These are phyloP conservation scores for Ruditapes philippinarum DNA, from an alignment of 1,140 invertebrate species.

Conservation along the genomic window DNA sequence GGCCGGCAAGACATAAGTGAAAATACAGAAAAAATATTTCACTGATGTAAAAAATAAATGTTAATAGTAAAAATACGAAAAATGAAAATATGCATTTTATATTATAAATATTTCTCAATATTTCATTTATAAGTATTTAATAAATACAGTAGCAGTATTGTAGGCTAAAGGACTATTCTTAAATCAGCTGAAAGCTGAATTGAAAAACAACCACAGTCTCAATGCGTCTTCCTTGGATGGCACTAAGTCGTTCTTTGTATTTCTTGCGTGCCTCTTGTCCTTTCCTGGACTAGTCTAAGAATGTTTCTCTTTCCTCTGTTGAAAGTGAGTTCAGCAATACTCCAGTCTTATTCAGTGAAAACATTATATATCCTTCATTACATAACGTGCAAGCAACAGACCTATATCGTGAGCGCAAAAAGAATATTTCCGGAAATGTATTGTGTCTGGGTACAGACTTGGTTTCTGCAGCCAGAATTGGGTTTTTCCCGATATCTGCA, in stretches of 20 bases:
- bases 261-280: background rate
- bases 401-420: constrained; percentile 3
- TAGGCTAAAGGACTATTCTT: constrained; percentile 10
- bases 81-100: too few relatives aligned
- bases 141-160: too few relatives aligned
- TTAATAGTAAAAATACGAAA: too few relatives aligned
- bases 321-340: constrained; percentile 8
- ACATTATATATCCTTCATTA: constrained; percentile 61
- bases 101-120: too few relatives aligned
- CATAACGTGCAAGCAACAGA: constrained; percentile 14
- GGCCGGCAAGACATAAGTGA: too few relatives aligned
- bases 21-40: too few relatives aligned
- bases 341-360: constrained; percentile 48
- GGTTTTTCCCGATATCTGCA: background rate
- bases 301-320: background rate
- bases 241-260: constrained; percentile 10
- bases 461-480: constrained; percentile 10
- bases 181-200: background rate
- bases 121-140: too few relatives aligned
- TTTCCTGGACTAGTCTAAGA: constrained; percentile 21
- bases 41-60: too few relatives aligned
- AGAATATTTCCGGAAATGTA: constrained; percentile 58
- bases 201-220: background rate
- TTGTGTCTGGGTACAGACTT: constrained; percentile 33
- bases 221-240: background rate